phyloP scores from a whole-genome alignment of 2,113 vertebrate species.

The Notarius lentiginosus region DNA sequence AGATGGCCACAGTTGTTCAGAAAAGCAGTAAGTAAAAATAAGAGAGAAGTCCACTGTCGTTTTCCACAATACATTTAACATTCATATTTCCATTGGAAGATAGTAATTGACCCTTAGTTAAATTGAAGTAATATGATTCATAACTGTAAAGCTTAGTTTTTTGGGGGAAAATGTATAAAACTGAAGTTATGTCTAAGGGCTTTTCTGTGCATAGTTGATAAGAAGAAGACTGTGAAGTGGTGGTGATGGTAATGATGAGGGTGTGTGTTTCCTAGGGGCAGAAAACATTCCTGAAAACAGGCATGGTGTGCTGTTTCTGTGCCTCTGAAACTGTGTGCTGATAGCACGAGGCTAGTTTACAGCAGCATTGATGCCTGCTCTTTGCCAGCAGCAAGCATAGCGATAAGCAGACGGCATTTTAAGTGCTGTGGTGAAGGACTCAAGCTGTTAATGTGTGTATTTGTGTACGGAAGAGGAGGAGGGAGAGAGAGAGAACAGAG shows the following conservation, averaged over 20 bases:
- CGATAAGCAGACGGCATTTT: constrained; percentile 42
- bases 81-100: too few relatives aligned
- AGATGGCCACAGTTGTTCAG: not conserved
- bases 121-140: too few relatives aligned
- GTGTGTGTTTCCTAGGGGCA: constrained; percentile 23
- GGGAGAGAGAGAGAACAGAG: constrained; percentile 8
- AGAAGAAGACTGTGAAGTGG: constrained; percentile 8
- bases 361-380: constrained; percentile 22
- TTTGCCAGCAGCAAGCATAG: constrained; percentile 32
- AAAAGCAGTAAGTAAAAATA: not conserved
- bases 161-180: too few relatives aligned
- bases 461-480: constrained; percentile 8
- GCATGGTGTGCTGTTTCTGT: not conserved
- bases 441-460: constrained; percentile 26
- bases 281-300: constrained; percentile 1
- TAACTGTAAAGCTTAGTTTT: too few relatives aligned
- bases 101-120: too few relatives aligned
- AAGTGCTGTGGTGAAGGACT: constrained; percentile 22
- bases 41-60: too few relatives aligned
- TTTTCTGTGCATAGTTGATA: constrained; percentile 18
- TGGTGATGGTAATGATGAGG: not conserved
- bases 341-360: constrained; percentile 25
- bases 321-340: not conserved
- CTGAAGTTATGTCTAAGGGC: not conserved
- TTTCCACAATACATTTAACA: too few relatives aligned